A percentile compares a stretch with the other conserved stretches of the same genome.
Conservation (phyloP, 2,113 vertebrate genomes). For the Syrmaticus mikado region DNA sequence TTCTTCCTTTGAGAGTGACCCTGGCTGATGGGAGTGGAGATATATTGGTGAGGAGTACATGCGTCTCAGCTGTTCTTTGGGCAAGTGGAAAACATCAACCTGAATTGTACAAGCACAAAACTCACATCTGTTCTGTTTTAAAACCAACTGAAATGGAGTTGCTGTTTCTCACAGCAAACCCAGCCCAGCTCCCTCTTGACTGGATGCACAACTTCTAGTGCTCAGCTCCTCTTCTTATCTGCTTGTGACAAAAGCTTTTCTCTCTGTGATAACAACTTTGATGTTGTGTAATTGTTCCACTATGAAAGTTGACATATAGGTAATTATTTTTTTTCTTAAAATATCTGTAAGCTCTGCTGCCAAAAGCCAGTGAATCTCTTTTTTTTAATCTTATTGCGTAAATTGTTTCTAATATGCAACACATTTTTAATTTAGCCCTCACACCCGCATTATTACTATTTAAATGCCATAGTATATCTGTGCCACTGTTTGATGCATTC, state of each 20-base stretch:
- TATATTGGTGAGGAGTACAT: accelerated
- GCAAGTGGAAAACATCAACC: background rate
- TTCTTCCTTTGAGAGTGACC: background rate
- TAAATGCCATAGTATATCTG: constrained; percentile 79
- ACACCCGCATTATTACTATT: constrained; percentile 70
- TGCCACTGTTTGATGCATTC: constrained; percentile 73
- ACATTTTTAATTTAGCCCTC: constrained; percentile 73
- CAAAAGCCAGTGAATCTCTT: constrained; percentile 30
- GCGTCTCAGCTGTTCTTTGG: background rate
- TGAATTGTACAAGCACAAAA: background rate
- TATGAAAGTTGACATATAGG: background rate
- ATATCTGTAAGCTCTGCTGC: constrained; percentile 48
- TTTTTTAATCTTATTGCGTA: constrained; percentile 41
- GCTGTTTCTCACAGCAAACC: background rate
- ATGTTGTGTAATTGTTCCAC: background rate
- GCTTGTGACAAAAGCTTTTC: background rate
- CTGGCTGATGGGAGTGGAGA: background rate
- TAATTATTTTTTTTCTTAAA: constrained; percentile 25
- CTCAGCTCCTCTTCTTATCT: background rate
- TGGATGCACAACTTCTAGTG: background rate
- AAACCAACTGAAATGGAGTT: background rate
- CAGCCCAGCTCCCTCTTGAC: background rate
- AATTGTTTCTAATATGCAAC: constrained; percentile 66
- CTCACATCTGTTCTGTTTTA: background rate
- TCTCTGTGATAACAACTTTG: background rate